Conservation (phyloP, 2,113 vertebrate species). For the Halichoerus grypus region DNA sequence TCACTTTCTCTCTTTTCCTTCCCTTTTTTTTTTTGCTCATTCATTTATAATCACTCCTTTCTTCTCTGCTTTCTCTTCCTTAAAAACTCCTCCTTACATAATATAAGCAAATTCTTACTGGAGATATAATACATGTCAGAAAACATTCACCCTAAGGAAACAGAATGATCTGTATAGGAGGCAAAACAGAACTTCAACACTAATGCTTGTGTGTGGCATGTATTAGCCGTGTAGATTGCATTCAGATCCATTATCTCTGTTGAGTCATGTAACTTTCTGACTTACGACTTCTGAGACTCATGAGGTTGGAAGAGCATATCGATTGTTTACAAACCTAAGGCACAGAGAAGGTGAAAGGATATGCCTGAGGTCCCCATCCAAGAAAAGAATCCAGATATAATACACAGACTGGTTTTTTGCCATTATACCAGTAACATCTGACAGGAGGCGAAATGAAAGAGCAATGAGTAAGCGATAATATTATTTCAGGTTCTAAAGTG, state of each 20-base stretch:
- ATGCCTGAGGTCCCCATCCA: neutral
- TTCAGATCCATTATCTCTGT: neutral
- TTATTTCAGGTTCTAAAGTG: neutral
- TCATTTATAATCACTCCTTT: constrained; percentile 48
- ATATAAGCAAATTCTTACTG: constrained; percentile 4
- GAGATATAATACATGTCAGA: neutral
- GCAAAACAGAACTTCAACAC: neutral
- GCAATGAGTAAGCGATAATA: neutral
- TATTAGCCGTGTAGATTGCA: fast-evolving
- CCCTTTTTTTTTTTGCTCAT: constrained; percentile 24
- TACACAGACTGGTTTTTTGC: neutral
- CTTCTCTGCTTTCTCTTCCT: constrained; percentile 63
- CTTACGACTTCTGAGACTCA: neutral
- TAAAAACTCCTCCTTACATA: constrained; percentile 32
- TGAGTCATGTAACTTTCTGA: neutral
- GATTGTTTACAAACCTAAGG: constrained; percentile 17
- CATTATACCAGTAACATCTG: neutral
- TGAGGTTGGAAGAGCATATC: neutral
- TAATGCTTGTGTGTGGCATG: neutral
- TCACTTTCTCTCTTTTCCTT: constrained; percentile 65
- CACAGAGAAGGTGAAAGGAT: neutral
- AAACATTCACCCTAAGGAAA: neutral
- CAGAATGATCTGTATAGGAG: neutral
- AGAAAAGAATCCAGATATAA: neutral
- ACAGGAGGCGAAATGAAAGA: neutral